Conservation (phyloP, 37 sponge, comb jelly and placozoan genomes). For the Crambe crambe region DNA sequence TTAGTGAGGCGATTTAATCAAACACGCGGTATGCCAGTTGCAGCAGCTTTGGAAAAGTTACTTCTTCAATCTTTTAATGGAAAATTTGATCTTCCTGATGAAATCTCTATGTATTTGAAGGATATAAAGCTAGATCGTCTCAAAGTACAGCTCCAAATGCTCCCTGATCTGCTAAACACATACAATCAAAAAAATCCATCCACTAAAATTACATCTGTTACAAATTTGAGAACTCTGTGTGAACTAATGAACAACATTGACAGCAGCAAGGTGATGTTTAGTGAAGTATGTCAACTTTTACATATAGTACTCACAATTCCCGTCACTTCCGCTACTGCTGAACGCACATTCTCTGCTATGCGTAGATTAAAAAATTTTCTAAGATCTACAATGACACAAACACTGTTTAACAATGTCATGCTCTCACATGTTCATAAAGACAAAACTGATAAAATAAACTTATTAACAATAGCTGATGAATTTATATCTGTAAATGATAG, state of each 20-base stretch:
- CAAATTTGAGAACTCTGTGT: conserved; percentile 28
- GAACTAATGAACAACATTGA: not conserved
- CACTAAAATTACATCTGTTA: conserved; percentile 10
- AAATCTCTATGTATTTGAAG: not conserved
- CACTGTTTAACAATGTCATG: conserved; percentile 44
- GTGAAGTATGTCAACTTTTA: conserved; percentile 35
- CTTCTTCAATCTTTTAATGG: not conserved
- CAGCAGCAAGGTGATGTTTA: conserved; percentile 1
- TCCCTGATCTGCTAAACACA: not conserved
- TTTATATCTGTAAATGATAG: conserved; percentile 38
- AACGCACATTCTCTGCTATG: conserved; percentile 46
- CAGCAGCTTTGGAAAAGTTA: not conserved
- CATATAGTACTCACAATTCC: conserved; percentile 32
- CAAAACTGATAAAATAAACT: not conserved
- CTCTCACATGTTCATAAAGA: conserved; percentile 44
- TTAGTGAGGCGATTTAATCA: conserved; percentile 47
- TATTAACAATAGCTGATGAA: conserved; percentile 9
- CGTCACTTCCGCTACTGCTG: conserved; percentile 39
- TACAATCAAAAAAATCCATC: not conserved
- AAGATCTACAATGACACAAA: conserved; percentile 48
- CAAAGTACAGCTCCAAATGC: not conserved
- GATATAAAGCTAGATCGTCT: not conserved
- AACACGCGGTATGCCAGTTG: not conserved
- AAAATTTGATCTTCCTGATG: not conserved
- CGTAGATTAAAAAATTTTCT: conserved; percentile 57